A percentile compares a stretch with the other conserved stretches of the same genome.
phyloP scores from a whole-genome alignment of 1,140 invertebrate species.

The Augochlora pura region DNA sequence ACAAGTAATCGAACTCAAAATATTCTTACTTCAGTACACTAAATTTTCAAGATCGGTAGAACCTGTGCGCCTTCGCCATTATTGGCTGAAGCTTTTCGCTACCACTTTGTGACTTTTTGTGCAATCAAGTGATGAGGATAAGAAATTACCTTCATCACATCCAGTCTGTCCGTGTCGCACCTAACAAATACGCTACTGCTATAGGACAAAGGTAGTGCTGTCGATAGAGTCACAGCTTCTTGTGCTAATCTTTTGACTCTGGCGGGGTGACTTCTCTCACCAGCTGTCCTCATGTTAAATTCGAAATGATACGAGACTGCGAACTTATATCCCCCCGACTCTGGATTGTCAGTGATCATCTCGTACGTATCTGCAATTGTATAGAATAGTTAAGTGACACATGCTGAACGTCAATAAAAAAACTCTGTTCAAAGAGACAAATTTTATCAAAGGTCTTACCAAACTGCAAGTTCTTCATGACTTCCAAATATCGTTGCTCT shows the following conservation, averaged over 20 bases:
- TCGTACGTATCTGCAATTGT: conserved; percentile 89
- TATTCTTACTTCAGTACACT: no score
- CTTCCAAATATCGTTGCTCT: conserved; percentile 89
- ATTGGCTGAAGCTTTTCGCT: no score
- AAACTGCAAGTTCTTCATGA: conserved; percentile 94
- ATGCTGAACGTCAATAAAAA: no score
- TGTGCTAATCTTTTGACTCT: conserved; percentile 96
- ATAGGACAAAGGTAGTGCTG: conserved; percentile 94
- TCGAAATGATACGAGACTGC: conserved; percentile 96
- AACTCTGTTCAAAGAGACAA: no score
- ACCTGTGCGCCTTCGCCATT: no score
- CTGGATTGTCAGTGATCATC: conserved; percentile 90
- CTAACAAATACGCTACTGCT: conserved; percentile 97
- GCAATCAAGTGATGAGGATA: no score
- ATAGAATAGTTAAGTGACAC: not conserved
- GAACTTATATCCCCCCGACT: conserved; percentile 89
- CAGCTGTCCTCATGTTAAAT: conserved; percentile 91
- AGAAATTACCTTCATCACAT: conserved; percentile 93
- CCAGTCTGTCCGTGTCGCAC: conserved; percentile 95
- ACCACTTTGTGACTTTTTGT: no score
- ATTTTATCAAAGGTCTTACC: conserved; percentile 80
- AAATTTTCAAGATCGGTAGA: no score
- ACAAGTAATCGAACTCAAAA: conserved; percentile 36
- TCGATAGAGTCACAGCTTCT: conserved; percentile 97
- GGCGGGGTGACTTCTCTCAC: conserved; percentile 90